A percentile compares a stretch with the other conserved stretches of the same genome.
These are phyloP conservation scores for Calameuta filiformis DNA, from an alignment of 2,888 invertebrate genomes.

Conservation along the genomic window DNA sequence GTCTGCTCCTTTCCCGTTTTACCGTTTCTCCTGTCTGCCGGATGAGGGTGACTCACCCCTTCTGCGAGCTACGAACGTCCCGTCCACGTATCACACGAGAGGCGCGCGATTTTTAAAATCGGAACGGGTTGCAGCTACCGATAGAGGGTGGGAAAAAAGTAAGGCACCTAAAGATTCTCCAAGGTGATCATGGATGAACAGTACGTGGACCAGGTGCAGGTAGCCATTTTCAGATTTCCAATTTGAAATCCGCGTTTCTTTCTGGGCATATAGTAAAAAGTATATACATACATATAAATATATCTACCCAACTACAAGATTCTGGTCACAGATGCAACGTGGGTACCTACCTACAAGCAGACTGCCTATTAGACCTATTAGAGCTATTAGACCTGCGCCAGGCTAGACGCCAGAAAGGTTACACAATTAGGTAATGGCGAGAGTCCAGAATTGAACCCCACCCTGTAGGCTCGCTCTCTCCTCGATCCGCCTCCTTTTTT, in stretches of 20 bases:
- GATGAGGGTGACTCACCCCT: background rate
- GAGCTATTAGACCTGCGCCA: conserved; percentile 50
- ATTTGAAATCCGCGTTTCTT: conserved; percentile 1
- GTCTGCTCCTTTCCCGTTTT: background rate
- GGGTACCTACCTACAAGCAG: conserved; percentile 12
- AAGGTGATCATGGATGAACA: background rate
- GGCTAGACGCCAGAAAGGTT: conserved; percentile 57
- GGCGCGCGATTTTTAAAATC: background rate
- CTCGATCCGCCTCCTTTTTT: background rate
- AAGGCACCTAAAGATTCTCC: background rate
- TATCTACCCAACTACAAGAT: conserved; percentile 3
- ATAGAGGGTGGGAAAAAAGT: background rate
- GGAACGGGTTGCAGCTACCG: background rate
- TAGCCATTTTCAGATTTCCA: background rate
- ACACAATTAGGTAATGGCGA: conserved; percentile 60
- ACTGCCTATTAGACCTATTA: conserved; percentile 45
- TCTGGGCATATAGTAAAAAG: no score
- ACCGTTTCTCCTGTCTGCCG: background rate
- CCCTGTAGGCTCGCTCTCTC: background rate
- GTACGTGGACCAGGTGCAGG: background rate
- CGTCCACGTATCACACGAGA: background rate
- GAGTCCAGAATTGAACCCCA: conserved; percentile 50
- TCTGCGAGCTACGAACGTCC: background rate
- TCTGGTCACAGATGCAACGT: conserved; percentile 33
- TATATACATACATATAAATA: background rate